Conservation (phyloP, 37 sponge, comb jelly and placozoan genomes). For the Amphimedon queenslandica region DNA sequence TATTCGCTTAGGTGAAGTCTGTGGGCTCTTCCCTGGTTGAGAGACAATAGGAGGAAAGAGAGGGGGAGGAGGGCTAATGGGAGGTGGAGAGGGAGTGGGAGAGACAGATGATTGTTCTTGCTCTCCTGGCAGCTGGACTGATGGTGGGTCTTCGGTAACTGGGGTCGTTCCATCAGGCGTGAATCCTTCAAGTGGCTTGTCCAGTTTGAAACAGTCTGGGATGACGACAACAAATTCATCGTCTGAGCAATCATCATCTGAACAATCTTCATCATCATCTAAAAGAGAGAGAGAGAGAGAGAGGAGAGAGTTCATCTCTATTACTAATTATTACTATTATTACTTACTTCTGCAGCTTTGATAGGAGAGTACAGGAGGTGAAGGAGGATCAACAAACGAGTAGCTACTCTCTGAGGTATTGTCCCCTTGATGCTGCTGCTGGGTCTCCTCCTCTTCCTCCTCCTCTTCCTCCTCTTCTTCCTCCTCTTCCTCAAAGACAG, state of each 20-base stretch:
- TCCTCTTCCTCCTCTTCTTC: too few species aligned
- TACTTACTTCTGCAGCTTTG: too few species aligned
- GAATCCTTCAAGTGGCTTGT: slow-evolving; percentile 42
- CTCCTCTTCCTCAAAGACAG: too few species aligned
- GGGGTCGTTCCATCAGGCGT: slow-evolving; percentile 21
- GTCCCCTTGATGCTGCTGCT: too few species aligned
- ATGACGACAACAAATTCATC: slow-evolving; percentile 58
- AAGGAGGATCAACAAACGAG: too few species aligned
- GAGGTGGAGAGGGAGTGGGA: background rate
- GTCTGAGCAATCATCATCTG: background rate
- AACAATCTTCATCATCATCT: background rate
- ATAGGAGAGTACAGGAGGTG: too few species aligned
- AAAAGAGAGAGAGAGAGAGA: too few species aligned
- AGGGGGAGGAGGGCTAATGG: background rate
- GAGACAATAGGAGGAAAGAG: background rate
- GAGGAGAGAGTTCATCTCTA: too few species aligned
- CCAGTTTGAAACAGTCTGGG: slow-evolving; percentile 64
- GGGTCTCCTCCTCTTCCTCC: too few species aligned
- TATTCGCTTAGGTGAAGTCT: too few species aligned
- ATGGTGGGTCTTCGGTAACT: slow-evolving; percentile 21
- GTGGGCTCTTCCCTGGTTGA: background rate
- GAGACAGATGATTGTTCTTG: background rate
- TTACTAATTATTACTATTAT: too few species aligned
- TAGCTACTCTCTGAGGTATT: too few species aligned
- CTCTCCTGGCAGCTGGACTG: background rate